These are phyloP conservation scores for Ovibos moschatus DNA, from an alignment of 2,113 vertebrate genomes.

Conservation along the genomic window DNA sequence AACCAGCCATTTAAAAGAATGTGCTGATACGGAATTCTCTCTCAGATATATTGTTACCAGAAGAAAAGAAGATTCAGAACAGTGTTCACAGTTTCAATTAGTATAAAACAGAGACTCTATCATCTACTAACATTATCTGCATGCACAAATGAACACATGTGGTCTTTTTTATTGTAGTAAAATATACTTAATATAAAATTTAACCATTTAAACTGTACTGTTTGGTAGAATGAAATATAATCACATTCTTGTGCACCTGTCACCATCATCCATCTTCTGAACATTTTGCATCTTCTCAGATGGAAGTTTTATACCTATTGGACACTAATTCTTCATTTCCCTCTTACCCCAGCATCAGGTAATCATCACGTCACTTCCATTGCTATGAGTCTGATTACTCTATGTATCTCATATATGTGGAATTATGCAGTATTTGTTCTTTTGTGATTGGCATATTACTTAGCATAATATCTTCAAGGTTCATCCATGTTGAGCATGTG, in stretches of 20 bases:
- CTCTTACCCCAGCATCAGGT: not conserved
- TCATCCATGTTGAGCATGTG: not conserved
- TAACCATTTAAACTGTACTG: not conserved
- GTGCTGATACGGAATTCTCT: not conserved
- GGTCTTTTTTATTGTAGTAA: not conserved
- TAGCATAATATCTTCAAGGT: not conserved
- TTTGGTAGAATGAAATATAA: not conserved
- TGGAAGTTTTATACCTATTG: not conserved
- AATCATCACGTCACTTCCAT: not conserved
- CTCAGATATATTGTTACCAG: not conserved
- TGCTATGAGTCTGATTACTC: not conserved
- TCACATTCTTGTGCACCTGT: not conserved
- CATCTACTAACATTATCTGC: not conserved
- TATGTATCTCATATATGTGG: not conserved
- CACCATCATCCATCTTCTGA: not conserved
- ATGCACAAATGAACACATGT: not conserved
- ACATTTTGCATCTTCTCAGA: not conserved
- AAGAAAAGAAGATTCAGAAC: not conserved
- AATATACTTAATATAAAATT: not conserved
- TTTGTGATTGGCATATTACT: not conserved
- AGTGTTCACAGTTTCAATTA: not conserved
- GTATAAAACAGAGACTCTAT: not conserved
- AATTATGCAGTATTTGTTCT: not conserved
- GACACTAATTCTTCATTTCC: not conserved
- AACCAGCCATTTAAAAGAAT: not conserved